A percentile compares a stretch with the other conserved stretches of the same genome.
Evolutionary conservation across 23 tunicate genomes (phyloP).

Genomic region (Trididemnum miniatum): DNA sequence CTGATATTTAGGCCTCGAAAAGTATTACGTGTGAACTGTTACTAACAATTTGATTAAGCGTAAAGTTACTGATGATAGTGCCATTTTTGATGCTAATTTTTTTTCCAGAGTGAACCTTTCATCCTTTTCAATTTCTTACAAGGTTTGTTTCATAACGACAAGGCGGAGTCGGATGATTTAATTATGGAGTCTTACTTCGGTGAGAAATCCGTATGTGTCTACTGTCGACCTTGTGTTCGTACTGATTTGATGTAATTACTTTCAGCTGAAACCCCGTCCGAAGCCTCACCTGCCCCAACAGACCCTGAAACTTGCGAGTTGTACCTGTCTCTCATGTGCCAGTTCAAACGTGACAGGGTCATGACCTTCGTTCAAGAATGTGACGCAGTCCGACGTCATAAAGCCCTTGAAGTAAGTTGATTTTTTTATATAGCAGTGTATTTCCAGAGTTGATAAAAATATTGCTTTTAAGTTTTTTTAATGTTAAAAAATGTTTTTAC

Average conservation of each 20-base stretch:
- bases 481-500: too few species aligned
- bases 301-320: conserved; percentile 74
- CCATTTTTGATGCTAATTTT: too few species aligned
- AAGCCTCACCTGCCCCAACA: conserved; percentile 17
- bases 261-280: background rate
- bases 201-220: background rate
- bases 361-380: conserved; percentile 60
- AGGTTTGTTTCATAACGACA: conserved; percentile 49
- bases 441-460: too few species aligned
- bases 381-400: conserved; percentile 58
- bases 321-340: conserved; percentile 88
- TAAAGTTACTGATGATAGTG: too few species aligned
- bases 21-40: too few species aligned
- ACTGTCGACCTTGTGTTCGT: background rate
- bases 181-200: conserved; percentile 66
- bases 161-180: conserved; percentile 35
- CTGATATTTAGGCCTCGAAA: too few species aligned
- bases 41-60: too few species aligned
- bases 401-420: conserved; percentile 65
- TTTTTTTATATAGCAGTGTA: too few species aligned
- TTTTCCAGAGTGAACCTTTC: conserved; percentile 75
- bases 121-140: conserved; percentile 75
- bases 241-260: background rate
- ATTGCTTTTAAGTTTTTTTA: too few species aligned
- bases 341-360: conserved; percentile 72